Evolutionary conservation across 2,888 invertebrate genomes (phyloP).

Genomic region (Sepioteuthis lessoniana): DNA sequence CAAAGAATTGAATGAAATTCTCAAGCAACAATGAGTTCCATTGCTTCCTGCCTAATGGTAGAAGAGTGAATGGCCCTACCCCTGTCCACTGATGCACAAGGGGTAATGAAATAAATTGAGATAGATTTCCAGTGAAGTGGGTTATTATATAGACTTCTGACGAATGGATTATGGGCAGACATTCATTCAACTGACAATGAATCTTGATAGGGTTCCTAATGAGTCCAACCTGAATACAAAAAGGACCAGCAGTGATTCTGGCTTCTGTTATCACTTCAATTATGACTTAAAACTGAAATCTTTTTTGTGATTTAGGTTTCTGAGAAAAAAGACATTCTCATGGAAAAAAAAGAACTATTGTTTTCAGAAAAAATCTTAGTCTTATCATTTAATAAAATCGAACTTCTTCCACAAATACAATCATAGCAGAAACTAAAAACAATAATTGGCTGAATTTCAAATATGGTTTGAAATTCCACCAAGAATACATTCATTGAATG

Average conservation of each 20-base stretch:
- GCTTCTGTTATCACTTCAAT: neutral
- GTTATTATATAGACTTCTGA: conserved; percentile 18
- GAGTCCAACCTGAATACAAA: neutral
- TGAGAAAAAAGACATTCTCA: neutral
- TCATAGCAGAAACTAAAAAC: too few species aligned
- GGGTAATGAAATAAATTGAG: too few species aligned
- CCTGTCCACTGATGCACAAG: neutral
- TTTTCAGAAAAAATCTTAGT: neutral
- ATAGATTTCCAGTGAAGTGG: neutral
- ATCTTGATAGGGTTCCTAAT: neutral
- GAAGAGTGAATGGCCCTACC: neutral
- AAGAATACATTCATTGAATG: too few species aligned
- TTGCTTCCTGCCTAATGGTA: neutral
- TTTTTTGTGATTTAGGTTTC: neutral
- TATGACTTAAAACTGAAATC: neutral
- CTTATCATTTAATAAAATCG: neutral
- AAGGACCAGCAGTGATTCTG: neutral
- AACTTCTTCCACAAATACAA: neutral
- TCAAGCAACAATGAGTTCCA: neutral
- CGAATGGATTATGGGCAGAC: neutral
- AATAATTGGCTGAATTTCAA: too few species aligned
- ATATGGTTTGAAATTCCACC: too few species aligned
- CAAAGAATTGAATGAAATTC: neutral
- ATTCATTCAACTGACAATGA: neutral
- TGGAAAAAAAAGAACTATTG: neutral